phyloP scores from a whole-genome alignment of 2,888 invertebrate species.

The Parnassius mnemosyne region DNA sequence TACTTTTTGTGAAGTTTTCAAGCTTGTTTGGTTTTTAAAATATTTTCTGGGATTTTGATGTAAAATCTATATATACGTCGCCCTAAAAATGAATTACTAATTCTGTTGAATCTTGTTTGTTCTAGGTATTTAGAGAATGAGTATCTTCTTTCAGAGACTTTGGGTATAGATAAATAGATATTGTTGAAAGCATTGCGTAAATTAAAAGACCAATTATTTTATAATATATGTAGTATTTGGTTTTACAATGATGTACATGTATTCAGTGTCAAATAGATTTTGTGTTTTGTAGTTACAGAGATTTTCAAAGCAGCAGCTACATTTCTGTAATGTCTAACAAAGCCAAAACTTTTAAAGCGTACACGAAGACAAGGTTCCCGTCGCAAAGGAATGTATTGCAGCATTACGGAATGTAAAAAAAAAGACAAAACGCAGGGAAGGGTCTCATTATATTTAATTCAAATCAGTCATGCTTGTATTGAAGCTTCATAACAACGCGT shows the following conservation, averaged over 20 bases:
- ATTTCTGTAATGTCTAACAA: constrained; percentile 19
- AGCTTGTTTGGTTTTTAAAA: no score
- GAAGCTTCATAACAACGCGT: constrained; percentile 55
- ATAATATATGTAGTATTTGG: constrained; percentile 11
- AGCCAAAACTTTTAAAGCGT: constrained; percentile 31
- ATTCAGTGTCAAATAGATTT: constrained; percentile 8
- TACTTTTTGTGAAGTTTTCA: no score
- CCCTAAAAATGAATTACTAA: no score
- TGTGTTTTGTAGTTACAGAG: constrained; percentile 9
- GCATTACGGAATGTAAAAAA: constrained; percentile 36
- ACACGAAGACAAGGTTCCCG: constrained; percentile 21
- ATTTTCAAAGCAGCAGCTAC: constrained; percentile 13
- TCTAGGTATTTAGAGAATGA: no score
- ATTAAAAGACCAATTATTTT: constrained; percentile 16
- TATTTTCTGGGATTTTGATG: no score
- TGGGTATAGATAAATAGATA: no score
- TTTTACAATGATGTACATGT: constrained; percentile 2
- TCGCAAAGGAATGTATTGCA: constrained; percentile 29
- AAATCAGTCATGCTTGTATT: constrained; percentile 71
- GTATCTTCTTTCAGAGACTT: no score
- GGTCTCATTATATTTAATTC: constrained; percentile 55
- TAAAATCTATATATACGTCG: no score
- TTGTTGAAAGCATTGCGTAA: not conserved
- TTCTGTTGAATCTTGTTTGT: no score
- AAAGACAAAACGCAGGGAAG: constrained; percentile 54